Base-by-base conservation (phyloP, 1,140 invertebrate genomes). In the Gerris buenoi region DNA sequence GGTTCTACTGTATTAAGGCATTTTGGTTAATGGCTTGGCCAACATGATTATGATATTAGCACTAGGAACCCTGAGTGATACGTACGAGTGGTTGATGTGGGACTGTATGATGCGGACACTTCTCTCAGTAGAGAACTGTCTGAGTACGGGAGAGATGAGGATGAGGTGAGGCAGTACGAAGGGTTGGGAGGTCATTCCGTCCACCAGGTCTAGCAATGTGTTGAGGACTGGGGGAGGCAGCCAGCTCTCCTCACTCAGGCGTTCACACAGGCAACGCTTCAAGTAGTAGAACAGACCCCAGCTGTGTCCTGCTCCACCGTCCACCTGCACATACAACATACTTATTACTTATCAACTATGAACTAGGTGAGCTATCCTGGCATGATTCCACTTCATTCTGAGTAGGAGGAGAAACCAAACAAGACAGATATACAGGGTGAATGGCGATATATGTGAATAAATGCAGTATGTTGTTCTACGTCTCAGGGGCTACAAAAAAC, bases 101-200 rank as follows among this genome's bases (percentile, higher is more conserved):
- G 33, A 10, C 5, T 46, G 33, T 46, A 46, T 46, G 29, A 83
- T 73, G 64, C 78, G 76, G 3, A 84, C 82, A 27, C 83, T 70
- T 68, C 82, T 81, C 63, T 84, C 82, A 0, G 82, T 83, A 0
- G 79, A 79, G 67, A 83, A 83, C 67, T 85, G 83, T 15, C 82
- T 72, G 2, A 85, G 64, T 26, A 83, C 76, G 2, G 75, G 72
- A 62, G 81, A 84, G 62, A 79, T 78, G 1, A 85, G 73, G 22
- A 85, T 78, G 82, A 74, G n/a, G 71, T 58, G 0, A 69, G 67
- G 46, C 61, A 67, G 14, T 14, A n/a, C 56, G 22, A 13, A 3
- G 23, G 58, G 5, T 5, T 15, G 58, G 23, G 5, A 5, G 22
- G 58, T 67, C n/a, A n/a, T n/a, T n/a, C n/a, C n/a, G 18, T 66